These are phyloP conservation scores for Oxygymnocypris stewartii DNA, from an alignment of 2,113 vertebrate genomes.

Conservation along the genomic window DNA sequence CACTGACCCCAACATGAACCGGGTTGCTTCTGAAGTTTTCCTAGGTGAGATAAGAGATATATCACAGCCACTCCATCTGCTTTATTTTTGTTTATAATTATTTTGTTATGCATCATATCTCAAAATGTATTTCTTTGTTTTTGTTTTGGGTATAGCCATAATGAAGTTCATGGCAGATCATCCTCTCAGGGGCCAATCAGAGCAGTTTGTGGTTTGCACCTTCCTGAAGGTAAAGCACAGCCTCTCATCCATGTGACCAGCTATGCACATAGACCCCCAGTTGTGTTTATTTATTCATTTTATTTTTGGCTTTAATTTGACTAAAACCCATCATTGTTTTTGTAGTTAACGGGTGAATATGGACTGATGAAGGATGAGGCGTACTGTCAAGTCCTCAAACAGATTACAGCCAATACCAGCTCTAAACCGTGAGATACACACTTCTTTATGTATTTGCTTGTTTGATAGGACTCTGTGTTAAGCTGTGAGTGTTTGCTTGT, in stretches of 20 bases:
- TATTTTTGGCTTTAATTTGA: not conserved
- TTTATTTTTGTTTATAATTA: not conserved
- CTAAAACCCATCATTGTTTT: not conserved
- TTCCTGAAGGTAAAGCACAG: conserved; percentile 83
- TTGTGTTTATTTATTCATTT: not conserved
- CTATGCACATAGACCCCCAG: not conserved
- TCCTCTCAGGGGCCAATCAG: conserved; percentile 85
- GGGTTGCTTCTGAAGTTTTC: conserved; percentile 86
- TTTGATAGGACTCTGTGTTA: conserved; percentile 12
- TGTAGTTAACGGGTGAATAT: conserved; percentile 82
- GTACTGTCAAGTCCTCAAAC: conserved; percentile 94
- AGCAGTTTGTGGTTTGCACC: conserved; percentile 80
- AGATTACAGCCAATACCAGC: conserved; percentile 91
- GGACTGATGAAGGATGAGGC: conserved; percentile 90
- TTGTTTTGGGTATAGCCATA: conserved; percentile 74
- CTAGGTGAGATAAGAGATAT: conserved; percentile 76
- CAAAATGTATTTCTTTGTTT: not conserved
- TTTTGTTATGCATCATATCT: not conserved
- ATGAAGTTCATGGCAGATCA: conserved; percentile 98
- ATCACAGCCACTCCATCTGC: not conserved
- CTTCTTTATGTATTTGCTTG: not conserved
- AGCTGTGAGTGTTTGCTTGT: conserved; percentile 26
- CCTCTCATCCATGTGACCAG: not conserved
- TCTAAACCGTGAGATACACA: conserved; percentile 83
- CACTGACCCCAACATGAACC: conserved; percentile 83